Evolutionary conservation across 2,113 vertebrate genomes (phyloP).

Genomic region (Gobiocypris rarus): DNA sequence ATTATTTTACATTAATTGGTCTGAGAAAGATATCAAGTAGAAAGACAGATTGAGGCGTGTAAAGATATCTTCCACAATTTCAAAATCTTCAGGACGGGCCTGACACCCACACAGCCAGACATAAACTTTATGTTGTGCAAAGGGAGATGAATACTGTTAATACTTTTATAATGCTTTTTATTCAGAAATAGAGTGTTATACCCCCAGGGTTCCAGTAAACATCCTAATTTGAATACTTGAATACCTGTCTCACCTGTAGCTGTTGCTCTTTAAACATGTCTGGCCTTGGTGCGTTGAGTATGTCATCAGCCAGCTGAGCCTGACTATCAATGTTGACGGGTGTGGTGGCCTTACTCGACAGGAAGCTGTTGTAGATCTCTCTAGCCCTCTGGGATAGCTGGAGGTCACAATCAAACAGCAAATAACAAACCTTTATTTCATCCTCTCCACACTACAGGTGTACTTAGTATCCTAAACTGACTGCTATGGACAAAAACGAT

Average conservation of each 20-base stretch:
- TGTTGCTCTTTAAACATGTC: slow-evolving; percentile 99
- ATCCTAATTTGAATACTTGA: neutral
- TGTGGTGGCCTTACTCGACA: slow-evolving; percentile 95
- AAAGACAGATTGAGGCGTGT: neutral
- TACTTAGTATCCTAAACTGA: neutral
- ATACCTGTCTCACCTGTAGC: slow-evolving; percentile 86
- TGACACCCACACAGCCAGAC: neutral
- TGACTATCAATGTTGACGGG: slow-evolving; percentile 99
- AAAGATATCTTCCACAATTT: slow-evolving; percentile 1
- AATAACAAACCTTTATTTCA: neutral
- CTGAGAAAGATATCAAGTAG: neutral
- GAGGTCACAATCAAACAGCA: slow-evolving; percentile 1
- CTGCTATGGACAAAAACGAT: neutral
- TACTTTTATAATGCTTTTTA: neutral
- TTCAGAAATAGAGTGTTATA: neutral
- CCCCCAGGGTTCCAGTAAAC: neutral
- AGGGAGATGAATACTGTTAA: neutral
- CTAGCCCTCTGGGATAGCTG: slow-evolving; percentile 93
- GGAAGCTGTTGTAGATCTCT: slow-evolving; percentile 95
- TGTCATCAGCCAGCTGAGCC: slow-evolving; percentile 92
- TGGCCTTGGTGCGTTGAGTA: slow-evolving; percentile 90
- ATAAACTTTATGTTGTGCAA: neutral
- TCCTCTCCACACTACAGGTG: neutral
- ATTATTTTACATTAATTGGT: neutral
- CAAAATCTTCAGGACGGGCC: neutral